Percentiles rank a stretch among this genome's conserved stretches.
These are phyloP conservation scores for Coenobita brevimanus DNA, from an alignment of 1,140 invertebrate genomes.

Conservation along the genomic window DNA sequence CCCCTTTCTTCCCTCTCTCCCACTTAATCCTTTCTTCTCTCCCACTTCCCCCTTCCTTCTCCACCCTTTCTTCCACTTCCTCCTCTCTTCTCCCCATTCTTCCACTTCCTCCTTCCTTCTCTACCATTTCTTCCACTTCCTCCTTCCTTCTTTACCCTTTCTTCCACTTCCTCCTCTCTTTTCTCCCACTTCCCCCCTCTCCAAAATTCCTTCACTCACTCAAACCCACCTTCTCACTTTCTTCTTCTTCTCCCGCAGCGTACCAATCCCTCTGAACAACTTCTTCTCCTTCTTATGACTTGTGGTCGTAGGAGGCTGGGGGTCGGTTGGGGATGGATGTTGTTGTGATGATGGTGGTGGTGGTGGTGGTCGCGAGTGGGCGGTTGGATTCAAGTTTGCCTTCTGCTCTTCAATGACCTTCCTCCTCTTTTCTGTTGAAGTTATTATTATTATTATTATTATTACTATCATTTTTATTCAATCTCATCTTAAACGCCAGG, in stretches of 20 bases:
- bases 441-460: too few species aligned
- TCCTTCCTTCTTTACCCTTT: background rate
- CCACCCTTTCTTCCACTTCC: background rate
- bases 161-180: background rate
- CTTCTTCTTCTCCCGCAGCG: background rate
- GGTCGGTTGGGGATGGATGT: background rate
- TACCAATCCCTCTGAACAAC: background rate
- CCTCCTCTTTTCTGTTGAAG: too few species aligned
- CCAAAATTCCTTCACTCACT: background rate
- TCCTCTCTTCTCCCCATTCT: background rate
- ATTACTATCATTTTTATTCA: too few species aligned
- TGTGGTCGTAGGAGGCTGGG: background rate
- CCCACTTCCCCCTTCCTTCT: too few species aligned
- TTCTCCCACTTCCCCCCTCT: background rate
- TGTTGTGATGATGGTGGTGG: background rate
- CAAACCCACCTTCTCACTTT: background rate
- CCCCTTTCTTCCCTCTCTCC: too few species aligned
- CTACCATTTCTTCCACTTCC: background rate
- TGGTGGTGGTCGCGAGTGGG: background rate
- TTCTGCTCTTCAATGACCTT: too few species aligned
- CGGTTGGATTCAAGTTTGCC: background rate
- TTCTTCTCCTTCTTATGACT: slow-evolving; percentile 14
- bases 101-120: background rate
- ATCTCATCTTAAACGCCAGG: too few species aligned
- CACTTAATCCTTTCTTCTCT: too few species aligned